Conservation (phyloP, 2,797 vertebrate genomes). For the Takifugu rubripes region DNA sequence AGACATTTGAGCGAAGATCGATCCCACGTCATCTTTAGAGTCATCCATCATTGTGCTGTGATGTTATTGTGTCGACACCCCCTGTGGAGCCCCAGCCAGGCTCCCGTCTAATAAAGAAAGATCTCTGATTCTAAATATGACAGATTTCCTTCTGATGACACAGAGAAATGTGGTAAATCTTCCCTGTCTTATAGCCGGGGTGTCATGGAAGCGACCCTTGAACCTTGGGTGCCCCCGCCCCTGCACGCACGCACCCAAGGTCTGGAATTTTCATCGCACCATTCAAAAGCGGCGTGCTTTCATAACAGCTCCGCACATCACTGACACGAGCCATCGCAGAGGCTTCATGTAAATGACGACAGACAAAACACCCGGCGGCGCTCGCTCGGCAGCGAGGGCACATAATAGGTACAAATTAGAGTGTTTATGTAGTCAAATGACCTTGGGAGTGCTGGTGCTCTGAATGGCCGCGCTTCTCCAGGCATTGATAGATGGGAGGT, state of each 20-base stretch:
- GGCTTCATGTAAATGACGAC: slow-evolving; percentile 43
- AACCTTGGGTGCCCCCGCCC: slow-evolving; percentile 15
- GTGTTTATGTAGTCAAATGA: slow-evolving; percentile 66
- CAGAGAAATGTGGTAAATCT: slow-evolving; percentile 1
- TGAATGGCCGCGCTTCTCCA: slow-evolving; percentile 50
- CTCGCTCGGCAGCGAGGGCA: slow-evolving; percentile 34
- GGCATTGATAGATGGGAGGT: slow-evolving; percentile 65
- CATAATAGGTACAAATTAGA: slow-evolving; percentile 66
- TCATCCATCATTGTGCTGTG: slow-evolving; percentile 4
- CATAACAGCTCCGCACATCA: slow-evolving; percentile 40
- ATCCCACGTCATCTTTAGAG: background rate
- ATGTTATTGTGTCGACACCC: slow-evolving; percentile 4
- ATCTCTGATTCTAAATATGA: slow-evolving; percentile 14
- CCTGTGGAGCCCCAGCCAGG: slow-evolving; percentile 13
- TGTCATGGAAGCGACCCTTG: slow-evolving; percentile 43
- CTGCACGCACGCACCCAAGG: background rate
- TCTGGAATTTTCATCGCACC: slow-evolving; percentile 42
- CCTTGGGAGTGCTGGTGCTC: slow-evolving; percentile 42
- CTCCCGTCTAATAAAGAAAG: slow-evolving; percentile 15
- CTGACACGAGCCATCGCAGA: slow-evolving; percentile 46
- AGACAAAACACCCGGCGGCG: slow-evolving; percentile 48
- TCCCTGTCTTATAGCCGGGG: slow-evolving; percentile 15
- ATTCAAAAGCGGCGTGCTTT: slow-evolving; percentile 44
- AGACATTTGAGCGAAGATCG: background rate
- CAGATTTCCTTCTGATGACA: slow-evolving; percentile 23